A percentile compares a stretch with the other conserved stretches of the same genome.
Conservation (phyloP, 2,888 invertebrate genomes). For the Podabrus alpinus region DNA sequence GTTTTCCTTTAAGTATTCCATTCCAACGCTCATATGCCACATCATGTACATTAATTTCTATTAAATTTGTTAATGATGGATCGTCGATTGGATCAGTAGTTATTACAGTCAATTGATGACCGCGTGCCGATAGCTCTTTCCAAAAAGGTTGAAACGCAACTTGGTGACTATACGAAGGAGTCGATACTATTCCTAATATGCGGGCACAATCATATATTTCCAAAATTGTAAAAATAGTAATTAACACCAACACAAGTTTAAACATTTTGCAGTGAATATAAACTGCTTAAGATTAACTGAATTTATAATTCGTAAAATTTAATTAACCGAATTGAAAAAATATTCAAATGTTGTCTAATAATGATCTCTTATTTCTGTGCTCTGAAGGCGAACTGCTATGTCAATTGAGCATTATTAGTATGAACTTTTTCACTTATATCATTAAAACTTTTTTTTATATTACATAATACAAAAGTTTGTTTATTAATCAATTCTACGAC, state of each 20-base stretch:
- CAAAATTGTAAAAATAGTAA: not conserved
- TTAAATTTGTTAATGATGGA: not conserved
- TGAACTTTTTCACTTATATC: too few species aligned
- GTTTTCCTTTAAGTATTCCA: not conserved
- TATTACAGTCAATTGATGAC: not conserved
- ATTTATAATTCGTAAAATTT: too few species aligned
- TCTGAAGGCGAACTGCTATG: too few species aligned
- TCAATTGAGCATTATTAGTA: too few species aligned
- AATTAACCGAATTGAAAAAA: too few species aligned
- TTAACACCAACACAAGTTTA: not conserved
- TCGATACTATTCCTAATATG: constrained; percentile 10
- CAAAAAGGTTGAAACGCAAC: constrained; percentile 39
- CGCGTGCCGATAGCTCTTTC: constrained; percentile 34
- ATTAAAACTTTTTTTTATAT: too few species aligned
- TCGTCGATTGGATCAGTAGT: not conserved
- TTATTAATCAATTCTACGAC: too few species aligned
- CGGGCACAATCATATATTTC: not conserved
- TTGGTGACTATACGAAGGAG: constrained; percentile 41
- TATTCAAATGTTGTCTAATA: too few species aligned
- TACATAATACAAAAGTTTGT: too few species aligned
- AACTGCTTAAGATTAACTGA: too few species aligned
- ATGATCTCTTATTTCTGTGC: too few species aligned
- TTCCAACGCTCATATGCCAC: not conserved
- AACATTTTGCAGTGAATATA: not conserved
- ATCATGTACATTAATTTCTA: not conserved